Evolutionary conservation across 2,797 vertebrate genomes (phyloP).

Genomic region (Semotilus atromaculatus): DNA sequence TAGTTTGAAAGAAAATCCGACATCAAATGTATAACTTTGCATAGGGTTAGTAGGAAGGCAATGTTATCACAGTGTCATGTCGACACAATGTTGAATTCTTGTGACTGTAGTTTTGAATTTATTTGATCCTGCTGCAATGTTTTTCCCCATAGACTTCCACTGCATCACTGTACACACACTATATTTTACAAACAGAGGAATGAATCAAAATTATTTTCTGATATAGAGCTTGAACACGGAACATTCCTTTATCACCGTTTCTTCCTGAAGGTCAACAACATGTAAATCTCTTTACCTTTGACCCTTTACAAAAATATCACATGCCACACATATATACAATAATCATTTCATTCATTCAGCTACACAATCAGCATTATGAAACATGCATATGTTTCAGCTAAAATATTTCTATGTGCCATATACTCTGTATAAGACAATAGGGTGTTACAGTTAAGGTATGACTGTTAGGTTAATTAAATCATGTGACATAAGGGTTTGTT

Average conservation of each 20-base stretch:
- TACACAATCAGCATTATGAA: conserved; percentile 32
- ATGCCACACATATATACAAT: conserved; percentile 51
- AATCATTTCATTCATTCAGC: conserved; percentile 36
- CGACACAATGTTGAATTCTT: not conserved
- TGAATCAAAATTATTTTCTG: not conserved
- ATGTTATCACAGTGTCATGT: not conserved
- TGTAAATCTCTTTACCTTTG: conserved; percentile 46
- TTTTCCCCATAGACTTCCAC: conserved; percentile 9
- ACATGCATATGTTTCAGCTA: conserved; percentile 51
- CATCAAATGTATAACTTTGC: not conserved
- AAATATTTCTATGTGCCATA: conserved; percentile 18
- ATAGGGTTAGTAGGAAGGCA: conserved; percentile 5
- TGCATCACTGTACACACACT: not conserved
- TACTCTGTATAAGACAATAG: conserved; percentile 39
- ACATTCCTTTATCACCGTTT: conserved; percentile 24
- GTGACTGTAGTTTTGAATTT: not conserved
- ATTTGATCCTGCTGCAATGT: not conserved
- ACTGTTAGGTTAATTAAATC: not conserved
- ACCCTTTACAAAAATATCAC: conserved; percentile 47
- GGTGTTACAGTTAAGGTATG: conserved; percentile 30
- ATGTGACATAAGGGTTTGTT: not conserved
- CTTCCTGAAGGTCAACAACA: conserved; percentile 29
- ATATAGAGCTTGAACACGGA: not conserved
- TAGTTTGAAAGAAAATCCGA: not conserved
- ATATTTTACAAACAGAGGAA: not conserved